Evolutionary conservation across 2,888 invertebrate species (phyloP).

Genomic region (Choristoneura rosaceana): DNA sequence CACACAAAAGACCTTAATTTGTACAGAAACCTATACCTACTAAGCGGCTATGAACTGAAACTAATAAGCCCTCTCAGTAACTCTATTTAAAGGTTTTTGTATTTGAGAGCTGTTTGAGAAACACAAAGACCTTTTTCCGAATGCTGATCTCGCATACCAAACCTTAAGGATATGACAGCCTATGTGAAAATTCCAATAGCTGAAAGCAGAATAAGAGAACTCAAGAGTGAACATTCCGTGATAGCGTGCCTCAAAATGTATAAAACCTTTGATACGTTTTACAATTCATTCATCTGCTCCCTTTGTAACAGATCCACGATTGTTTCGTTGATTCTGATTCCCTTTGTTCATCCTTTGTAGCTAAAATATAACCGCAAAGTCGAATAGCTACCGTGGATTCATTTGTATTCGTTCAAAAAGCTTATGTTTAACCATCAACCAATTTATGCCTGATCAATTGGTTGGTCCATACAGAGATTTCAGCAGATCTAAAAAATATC

Average conservation of each 20-base stretch:
- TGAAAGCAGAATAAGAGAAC: slow-evolving; percentile 25
- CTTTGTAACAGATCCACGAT: slow-evolving; percentile 32
- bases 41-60: not conserved
- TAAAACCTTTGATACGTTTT: slow-evolving; percentile 27
- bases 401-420: slow-evolving; percentile 12
- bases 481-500: not conserved
- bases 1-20: not conserved
- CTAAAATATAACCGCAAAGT: slow-evolving; percentile 27
- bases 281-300: slow-evolving; percentile 23
- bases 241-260: slow-evolving; percentile 10
- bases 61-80: not conserved
- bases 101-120: not conserved
- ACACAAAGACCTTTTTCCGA: slow-evolving; percentile 9
- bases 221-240: slow-evolving; percentile 21
- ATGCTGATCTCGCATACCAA: slow-evolving; percentile 6
- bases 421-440: not conserved
- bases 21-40: not conserved
- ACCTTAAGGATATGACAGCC: not conserved
- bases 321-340: slow-evolving; percentile 32
- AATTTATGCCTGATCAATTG: not conserved
- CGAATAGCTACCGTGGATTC: slow-evolving; percentile 20
- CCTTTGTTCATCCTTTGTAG: slow-evolving; percentile 33
- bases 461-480: not conserved
- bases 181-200: slow-evolving; percentile 18
- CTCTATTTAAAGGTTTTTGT: not conserved